phyloP scores from a whole-genome alignment of 1,140 invertebrate genomes.

The Ceratina calcarata region DNA sequence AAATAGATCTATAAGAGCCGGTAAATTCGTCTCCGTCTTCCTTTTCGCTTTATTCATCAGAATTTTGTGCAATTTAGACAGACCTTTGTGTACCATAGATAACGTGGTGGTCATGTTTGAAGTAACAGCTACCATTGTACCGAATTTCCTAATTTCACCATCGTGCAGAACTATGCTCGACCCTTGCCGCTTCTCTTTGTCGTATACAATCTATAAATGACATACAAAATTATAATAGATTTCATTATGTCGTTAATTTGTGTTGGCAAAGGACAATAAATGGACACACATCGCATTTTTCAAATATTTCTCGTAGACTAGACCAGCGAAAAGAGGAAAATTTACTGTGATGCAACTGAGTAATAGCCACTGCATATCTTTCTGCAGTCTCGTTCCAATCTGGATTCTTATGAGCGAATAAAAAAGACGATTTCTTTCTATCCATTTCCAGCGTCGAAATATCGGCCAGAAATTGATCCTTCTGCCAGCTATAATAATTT shows the following conservation, averaged over 20 bases:
- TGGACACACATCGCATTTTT: slow-evolving; percentile 32
- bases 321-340: slow-evolving; percentile 41
- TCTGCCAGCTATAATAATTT: neutral
- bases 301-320: slow-evolving; percentile 21
- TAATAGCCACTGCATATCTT: slow-evolving; percentile 44
- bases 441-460: neutral
- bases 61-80: slow-evolving; percentile 23
- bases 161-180: slow-evolving; percentile 54
- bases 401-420: neutral
- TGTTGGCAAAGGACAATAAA: neutral
- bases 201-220: slow-evolving; percentile 42
- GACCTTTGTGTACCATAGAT: slow-evolving; percentile 1
- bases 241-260: too few relatives aligned
- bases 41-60: neutral
- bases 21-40: slow-evolving; percentile 37
- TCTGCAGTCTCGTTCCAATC: slow-evolving; percentile 49
- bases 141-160: slow-evolving; percentile 20
- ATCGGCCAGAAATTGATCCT: neutral
- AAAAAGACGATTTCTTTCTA: neutral
- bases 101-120: slow-evolving; percentile 29
- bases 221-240: neutral
- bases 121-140: slow-evolving; percentile 20
- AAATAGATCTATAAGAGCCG: neutral
- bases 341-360: slow-evolving; percentile 37
- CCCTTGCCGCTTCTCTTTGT: slow-evolving; percentile 39